phyloP scores from a whole-genome alignment of 1,140 invertebrate genomes.

The Drosophila jambulina region DNA sequence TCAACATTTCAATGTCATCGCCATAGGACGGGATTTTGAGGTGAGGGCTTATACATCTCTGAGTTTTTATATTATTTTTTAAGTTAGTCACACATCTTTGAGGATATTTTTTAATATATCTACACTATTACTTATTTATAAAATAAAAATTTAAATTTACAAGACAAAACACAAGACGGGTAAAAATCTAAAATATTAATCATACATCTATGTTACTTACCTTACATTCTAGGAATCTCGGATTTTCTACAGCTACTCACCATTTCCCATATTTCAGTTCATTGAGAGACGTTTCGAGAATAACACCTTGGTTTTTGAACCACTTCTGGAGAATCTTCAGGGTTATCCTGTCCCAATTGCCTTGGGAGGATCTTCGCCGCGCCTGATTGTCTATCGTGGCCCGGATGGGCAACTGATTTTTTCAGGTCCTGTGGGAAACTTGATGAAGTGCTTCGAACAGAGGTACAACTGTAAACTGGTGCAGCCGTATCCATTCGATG shows the following conservation, averaged over 20 bases:
- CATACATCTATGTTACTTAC: too few relatives aligned
- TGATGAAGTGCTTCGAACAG: constrained; percentile 49
- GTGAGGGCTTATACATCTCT: constrained; percentile 13
- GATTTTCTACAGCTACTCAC: constrained; percentile 58
- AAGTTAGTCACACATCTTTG: not conserved
- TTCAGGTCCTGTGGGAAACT: constrained; percentile 60
- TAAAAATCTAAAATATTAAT: not conserved
- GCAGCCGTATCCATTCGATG: constrained; percentile 37
- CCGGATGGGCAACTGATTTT: constrained; percentile 30
- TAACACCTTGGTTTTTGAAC: constrained; percentile 1
- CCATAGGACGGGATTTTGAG: constrained; percentile 53
- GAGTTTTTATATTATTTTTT: not conserved
- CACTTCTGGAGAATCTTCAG: constrained; percentile 41
- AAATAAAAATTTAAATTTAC: too few relatives aligned
- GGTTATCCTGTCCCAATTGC: constrained; percentile 51
- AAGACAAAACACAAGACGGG: not conserved
- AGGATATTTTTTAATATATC: not conserved
- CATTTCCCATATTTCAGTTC: constrained; percentile 60
- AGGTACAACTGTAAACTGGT: constrained; percentile 56
- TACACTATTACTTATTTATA: too few relatives aligned
- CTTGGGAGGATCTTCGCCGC: constrained; percentile 66
- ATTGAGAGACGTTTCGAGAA: constrained; percentile 33
- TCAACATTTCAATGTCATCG: constrained; percentile 61
- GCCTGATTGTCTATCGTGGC: constrained; percentile 57
- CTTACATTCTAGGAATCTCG: constrained; percentile 53